Evolutionary conservation across 2,888 invertebrate species (phyloP), one percentile per base, ranked within the genome.

Genomic region (Apamea anceps): DNA sequence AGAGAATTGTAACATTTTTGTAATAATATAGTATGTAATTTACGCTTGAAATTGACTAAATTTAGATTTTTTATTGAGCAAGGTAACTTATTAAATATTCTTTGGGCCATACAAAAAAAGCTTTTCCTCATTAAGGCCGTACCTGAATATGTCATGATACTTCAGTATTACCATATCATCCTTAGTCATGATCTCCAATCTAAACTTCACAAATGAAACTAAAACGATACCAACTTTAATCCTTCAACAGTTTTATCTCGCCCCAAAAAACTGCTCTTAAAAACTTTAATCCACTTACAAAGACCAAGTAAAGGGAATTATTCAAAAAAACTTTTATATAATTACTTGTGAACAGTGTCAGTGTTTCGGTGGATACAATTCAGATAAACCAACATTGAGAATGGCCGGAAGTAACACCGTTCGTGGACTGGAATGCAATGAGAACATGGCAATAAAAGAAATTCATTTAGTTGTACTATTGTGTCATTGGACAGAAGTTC

Each of bases 351-450:
- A 91, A 90, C 74, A 86, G 82, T 90, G 90, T 88, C 90, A 91
- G 89, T 85, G 77, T 87, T 88, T 88, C 83, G 77, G 83, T 76
- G 75, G 78, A 70, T 81, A 72, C 51, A 76, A 73, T 85, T 79
- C 75, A 75, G 88, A 82, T 85, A 85, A 86, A 81, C 77, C 70
- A 80, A 82, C 82, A 82, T 72, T 80, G 76, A 87, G 87, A 88
- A 89, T 88, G 85, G 81, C 72, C 91, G 92, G 91, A 92, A 92
- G 89, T 87, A 75, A 76, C 81, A 89, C 89, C 86, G 86, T 88
- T 86, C 86, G 83, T 90, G 91, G 73, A 90, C 90, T 90, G 93
- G 93, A 94, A 94, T 94, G 92, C 90, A 89, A 86, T 93, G 93
- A 87, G 93, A 93, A 93, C 91, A 91, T 89, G 91, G 87, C 89